These are phyloP conservation scores for Lophura nycthemera DNA, from an alignment of 2,113 vertebrate genomes.

Conservation along the genomic window DNA sequence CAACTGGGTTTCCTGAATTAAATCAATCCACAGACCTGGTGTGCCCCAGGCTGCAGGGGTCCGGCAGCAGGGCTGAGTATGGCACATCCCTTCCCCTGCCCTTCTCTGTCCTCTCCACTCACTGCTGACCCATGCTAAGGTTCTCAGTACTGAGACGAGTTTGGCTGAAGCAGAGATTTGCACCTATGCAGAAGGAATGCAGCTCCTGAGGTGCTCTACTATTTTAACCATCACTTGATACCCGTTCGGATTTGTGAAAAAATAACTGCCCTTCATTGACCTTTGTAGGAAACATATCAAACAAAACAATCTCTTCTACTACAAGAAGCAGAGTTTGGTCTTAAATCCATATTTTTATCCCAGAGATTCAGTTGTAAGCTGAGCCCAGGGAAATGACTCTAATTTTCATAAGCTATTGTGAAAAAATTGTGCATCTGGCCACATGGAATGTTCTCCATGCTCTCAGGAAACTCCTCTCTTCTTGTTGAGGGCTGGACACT, in stretches of 20 bases:
- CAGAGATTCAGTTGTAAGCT: neutral
- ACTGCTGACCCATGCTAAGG: neutral
- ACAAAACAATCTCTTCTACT: neutral
- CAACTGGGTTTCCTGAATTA: constrained; percentile 30
- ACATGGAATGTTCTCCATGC: neutral
- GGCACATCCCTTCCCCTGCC: neutral
- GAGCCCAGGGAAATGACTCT: neutral
- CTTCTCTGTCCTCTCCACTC: neutral
- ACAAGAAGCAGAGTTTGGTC: neutral
- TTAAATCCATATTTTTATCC: constrained; percentile 7
- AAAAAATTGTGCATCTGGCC: neutral
- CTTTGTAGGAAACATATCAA: constrained; percentile 6
- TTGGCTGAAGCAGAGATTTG: constrained; percentile 26
- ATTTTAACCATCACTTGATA: neutral
- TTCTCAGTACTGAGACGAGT: neutral
- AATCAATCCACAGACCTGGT: neutral
- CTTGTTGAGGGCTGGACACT: neutral
- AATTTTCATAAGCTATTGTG: neutral
- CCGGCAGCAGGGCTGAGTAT: neutral
- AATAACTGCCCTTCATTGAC: neutral
- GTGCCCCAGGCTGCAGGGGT: neutral
- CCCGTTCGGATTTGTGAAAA: constrained; percentile 18
- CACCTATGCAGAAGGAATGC: neutral
- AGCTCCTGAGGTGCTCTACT: neutral
- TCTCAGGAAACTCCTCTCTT: accelerated